These are phyloP conservation scores for Sanderia malayensis DNA, from an alignment of 30 jellyfish, hydroid and myxozoan species.

Conservation along the genomic window DNA sequence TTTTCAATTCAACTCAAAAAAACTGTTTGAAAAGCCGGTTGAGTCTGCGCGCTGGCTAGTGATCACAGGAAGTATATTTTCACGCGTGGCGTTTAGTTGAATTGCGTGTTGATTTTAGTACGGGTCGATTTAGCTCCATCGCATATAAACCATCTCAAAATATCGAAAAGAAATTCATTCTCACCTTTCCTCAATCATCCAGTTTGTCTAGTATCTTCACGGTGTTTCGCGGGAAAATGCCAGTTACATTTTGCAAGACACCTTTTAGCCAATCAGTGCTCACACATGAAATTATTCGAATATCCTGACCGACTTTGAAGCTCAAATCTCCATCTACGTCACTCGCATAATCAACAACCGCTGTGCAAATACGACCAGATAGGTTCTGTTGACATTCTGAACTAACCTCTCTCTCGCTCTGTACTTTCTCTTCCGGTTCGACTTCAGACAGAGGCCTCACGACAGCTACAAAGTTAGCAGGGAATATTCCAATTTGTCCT, in stretches of 20 bases:
- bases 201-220: slow-evolving; percentile 23
- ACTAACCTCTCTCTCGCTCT: background rate
- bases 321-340: slow-evolving; percentile 24
- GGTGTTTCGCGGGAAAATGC: slow-evolving; percentile 30
- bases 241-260: slow-evolving; percentile 10
- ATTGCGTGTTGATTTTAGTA: too few relatives aligned
- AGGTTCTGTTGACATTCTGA: too few relatives aligned
- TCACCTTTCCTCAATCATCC: too few relatives aligned
- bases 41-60: too few relatives aligned
- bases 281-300: slow-evolving; percentile 25
- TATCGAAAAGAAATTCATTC: too few relatives aligned
- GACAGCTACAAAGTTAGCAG: slow-evolving; percentile 45
- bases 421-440: background rate
- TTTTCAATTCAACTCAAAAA: too few relatives aligned
- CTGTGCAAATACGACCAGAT: slow-evolving; percentile 28
- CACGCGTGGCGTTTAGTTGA: too few relatives aligned
- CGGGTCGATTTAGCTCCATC: too few relatives aligned
- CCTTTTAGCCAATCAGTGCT: slow-evolving; percentile 39
- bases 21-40: too few relatives aligned
- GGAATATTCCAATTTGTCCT: slow-evolving; percentile 44
- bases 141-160: too few relatives aligned
- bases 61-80: too few relatives aligned
- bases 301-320: slow-evolving; percentile 30
- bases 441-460: slow-evolving; percentile 18
- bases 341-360: slow-evolving; percentile 23